Base-by-base conservation (phyloP, 2,797 vertebrate genomes). In the Hydrolagus colliei region DNA sequence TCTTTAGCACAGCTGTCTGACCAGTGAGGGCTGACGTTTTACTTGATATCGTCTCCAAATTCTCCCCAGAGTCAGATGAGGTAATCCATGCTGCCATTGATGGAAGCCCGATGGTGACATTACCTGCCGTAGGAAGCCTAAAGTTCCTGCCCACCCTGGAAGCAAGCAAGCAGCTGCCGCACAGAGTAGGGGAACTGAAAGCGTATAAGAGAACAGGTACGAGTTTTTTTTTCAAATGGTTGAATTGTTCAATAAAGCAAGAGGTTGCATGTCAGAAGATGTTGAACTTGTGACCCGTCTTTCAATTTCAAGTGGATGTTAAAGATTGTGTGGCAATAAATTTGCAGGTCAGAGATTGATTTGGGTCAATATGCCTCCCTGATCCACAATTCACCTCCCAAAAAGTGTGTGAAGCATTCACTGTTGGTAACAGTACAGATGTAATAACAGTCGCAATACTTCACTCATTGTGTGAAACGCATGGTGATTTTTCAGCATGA, bases 161-260 rank as follows among this genome's bases (percentile, higher is more conserved):
- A 13, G 65, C 27, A 84, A 84, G 65, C 79, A 84, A 84, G 22
- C 79, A 84, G 32, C 65, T 71, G 32, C n/a, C 11, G 16, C 11
- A 12, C 67, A 71, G 27, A 68, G 65, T 84, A 16, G 41, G 71
- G 27, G 65, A 18, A 84, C 74, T 71, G 79, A n/a, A 68, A 76
- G 18, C 74, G 52, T 59, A 76, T 52, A 76, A 11, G 32, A 71
- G 9, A 68, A n/a, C 22, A 84, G 65, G 65, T 71, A 84, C 71
- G 79, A 68, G 41, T 18, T 67, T 71, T 18, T 52, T 52, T 52
- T 52, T 52, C 0, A 52, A 52, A 52, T 3, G 41, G 41, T 71
- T 84, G 22, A 84, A 71, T 84, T 84, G 2, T 41, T 52, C 41
- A 68, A 71, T 63, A 52, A 84, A 67, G 16, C 32, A 18, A 71